phyloP scores from a whole-genome alignment of 1,140 invertebrate genomes.

The Bombus cullumanus region DNA sequence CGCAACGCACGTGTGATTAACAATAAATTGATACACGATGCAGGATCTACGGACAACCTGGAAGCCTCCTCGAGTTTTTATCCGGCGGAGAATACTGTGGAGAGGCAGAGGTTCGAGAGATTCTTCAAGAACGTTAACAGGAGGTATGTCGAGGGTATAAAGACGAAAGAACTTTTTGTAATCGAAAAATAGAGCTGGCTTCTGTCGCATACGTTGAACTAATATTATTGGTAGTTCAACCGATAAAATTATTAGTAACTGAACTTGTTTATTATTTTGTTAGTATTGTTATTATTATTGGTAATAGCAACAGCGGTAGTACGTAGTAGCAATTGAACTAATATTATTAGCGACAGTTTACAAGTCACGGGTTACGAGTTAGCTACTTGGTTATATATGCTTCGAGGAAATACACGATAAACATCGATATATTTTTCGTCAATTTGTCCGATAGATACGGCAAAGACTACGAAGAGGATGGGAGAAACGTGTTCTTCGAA shows the following conservation, averaged over 20 bases:
- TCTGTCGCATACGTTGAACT: background rate
- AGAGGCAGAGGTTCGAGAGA: constrained; percentile 72
- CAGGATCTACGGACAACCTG: background rate
- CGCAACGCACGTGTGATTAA: constrained; percentile 94
- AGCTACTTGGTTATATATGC: too few relatives aligned
- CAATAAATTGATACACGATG: constrained; percentile 85
- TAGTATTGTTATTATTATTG: too few relatives aligned
- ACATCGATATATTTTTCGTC: background rate
- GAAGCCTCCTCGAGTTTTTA: background rate
- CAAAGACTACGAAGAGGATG: constrained; percentile 68
- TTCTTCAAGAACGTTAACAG: constrained; percentile 78
- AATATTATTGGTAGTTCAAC: background rate
- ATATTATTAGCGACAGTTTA: too few relatives aligned
- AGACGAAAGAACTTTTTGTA: background rate
- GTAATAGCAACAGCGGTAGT: too few relatives aligned
- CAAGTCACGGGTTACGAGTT: too few relatives aligned
- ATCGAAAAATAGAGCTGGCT: background rate
- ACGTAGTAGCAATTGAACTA: too few relatives aligned
- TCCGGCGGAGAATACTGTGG: constrained; percentile 32
- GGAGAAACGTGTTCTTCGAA: constrained; percentile 74
- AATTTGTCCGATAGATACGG: constrained; percentile 66
- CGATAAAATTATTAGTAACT: too few relatives aligned
- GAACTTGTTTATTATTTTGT: too few relatives aligned
- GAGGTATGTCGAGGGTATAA: constrained; percentile 65
- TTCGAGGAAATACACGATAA: too few relatives aligned